A percentile compares a stretch with the other conserved stretches of the same genome.
These are phyloP conservation scores for Physeter macrocephalus DNA, from an alignment of 2,113 vertebrate species.

Conservation along the genomic window DNA sequence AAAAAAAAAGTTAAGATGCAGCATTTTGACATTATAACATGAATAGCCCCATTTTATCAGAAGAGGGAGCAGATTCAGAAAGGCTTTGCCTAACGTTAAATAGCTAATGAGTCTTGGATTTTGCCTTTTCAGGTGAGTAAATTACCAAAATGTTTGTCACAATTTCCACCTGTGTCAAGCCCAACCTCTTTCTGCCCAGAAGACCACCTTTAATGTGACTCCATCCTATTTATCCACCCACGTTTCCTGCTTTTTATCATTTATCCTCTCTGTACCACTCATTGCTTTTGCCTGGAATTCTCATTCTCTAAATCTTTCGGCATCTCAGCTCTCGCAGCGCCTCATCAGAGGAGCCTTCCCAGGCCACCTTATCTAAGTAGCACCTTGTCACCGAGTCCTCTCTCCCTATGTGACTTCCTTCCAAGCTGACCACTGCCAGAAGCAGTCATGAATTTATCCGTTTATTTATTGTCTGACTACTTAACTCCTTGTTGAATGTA, in stretches of 20 bases:
- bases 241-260: background rate
- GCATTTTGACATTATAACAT: background rate
- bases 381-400: background rate
- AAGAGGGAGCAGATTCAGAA: background rate
- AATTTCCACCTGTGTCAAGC: background rate
- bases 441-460: background rate
- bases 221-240: background rate
- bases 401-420: background rate
- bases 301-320: background rate
- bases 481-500: background rate
- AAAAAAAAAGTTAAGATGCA: background rate
- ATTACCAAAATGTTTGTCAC: background rate
- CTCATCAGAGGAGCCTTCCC: background rate
- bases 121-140: background rate
- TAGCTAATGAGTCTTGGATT: background rate
- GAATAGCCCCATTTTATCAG: background rate
- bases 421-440: background rate
- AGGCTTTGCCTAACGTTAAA: background rate
- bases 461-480: background rate
- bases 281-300: background rate
- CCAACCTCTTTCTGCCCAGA: background rate
- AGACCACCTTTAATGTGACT: background rate
- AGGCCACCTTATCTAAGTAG: background rate
- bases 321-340: background rate
- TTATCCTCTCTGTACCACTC: background rate